Evolutionary conservation across 2,797 vertebrate species (phyloP).

Genomic region (Salmo trutta): DNA sequence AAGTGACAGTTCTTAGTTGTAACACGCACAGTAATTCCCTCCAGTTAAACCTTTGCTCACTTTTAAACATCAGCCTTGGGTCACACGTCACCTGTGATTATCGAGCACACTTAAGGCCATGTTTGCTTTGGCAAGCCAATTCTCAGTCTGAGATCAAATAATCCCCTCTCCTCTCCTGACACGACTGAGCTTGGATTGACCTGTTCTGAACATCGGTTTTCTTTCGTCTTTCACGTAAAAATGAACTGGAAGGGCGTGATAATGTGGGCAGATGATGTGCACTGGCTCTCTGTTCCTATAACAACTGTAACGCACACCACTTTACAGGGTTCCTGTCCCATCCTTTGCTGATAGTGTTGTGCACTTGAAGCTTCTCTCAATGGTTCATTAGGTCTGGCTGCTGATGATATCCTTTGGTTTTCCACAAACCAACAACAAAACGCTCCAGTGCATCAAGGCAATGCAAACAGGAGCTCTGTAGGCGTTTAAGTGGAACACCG

Average conservation of each 20-base stretch:
- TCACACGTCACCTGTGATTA: constrained; percentile 12
- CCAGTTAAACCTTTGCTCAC: constrained; percentile 1
- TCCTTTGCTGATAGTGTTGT: not conserved
- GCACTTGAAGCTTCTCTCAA: not conserved
- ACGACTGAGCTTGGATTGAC: constrained; percentile 20
- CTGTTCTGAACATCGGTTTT: constrained; percentile 11
- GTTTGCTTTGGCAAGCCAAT: constrained; percentile 6
- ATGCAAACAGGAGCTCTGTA: not conserved
- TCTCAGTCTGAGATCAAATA: constrained; percentile 29
- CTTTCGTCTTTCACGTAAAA: not conserved
- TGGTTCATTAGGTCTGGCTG: not conserved
- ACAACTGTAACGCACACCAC: not conserved
- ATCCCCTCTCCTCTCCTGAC: constrained; percentile 2
- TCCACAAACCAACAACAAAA: not conserved
- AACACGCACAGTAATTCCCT: not conserved
- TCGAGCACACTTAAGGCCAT: constrained; percentile 5
- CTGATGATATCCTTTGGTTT: not conserved
- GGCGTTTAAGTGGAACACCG: not conserved
- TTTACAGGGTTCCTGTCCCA: not conserved
- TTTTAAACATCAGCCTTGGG: constrained; percentile 1
- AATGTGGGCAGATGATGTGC: constrained; percentile 12
- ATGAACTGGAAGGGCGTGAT: not conserved
- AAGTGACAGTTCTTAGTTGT: not conserved
- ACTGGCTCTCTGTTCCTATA: not conserved
- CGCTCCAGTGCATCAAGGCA: not conserved